These are phyloP conservation scores for Hymenopus coronatus DNA, from an alignment of 2,888 invertebrate genomes.

Conservation along the genomic window DNA sequence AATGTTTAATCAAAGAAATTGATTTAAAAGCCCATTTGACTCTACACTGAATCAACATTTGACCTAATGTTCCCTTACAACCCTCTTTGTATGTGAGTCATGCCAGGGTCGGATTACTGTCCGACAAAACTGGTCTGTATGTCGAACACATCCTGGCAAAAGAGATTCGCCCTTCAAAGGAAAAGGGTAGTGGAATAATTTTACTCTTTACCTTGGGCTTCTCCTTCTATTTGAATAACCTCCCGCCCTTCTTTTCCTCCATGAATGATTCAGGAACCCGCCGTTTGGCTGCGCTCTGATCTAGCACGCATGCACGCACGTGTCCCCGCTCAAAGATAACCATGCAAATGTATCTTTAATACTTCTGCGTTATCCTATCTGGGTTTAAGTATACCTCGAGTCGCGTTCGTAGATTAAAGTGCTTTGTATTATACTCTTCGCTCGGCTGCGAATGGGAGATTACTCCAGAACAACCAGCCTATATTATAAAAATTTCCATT, in stretches of 20 bases:
- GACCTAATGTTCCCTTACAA: not conserved
- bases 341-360: not conserved
- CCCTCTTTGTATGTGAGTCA: not conserved
- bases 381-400: not conserved
- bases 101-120: not conserved
- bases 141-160: not conserved
- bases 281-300: not conserved
- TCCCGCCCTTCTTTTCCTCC: not conserved
- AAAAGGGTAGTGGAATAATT: not conserved
- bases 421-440: not conserved
- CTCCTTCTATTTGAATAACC: not conserved
- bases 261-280: not conserved
- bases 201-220: not conserved
- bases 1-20: no score
- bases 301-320: not conserved
- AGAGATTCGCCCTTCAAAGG: not conserved
- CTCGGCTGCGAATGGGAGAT: not conserved
- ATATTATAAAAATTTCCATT: not conserved
- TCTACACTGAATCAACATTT: no score
- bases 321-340: not conserved
- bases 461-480: not conserved
- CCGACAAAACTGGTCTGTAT: not conserved
- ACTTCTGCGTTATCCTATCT: not conserved
- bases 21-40: no score
- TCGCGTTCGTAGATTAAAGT: not conserved